phyloP scores from a whole-genome alignment of 2,888 invertebrate species.

The Caradrina kadenii region DNA sequence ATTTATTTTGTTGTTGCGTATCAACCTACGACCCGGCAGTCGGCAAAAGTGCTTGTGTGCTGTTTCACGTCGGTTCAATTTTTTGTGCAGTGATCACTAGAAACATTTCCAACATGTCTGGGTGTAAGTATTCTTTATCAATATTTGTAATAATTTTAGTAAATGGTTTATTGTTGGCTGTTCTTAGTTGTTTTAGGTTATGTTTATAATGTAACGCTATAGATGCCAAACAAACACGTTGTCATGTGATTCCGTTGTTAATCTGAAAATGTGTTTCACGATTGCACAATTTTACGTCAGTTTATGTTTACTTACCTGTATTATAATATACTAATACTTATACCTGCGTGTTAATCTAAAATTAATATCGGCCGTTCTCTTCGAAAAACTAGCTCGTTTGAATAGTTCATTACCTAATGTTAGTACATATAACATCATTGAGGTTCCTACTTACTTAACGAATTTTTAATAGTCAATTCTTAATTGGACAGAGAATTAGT shows the following conservation, averaged over 20 bases:
- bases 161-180: neutral
- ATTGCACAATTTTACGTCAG: constrained; percentile 33
- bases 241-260: constrained; percentile 40
- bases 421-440: neutral
- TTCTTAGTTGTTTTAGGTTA: constrained; percentile 23
- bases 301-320: neutral
- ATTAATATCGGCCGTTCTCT: neutral
- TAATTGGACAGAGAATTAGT: constrained; percentile 5
- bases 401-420: neutral
- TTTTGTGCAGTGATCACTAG: constrained; percentile 37
- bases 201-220: constrained; percentile 38
- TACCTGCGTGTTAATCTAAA: neutral
- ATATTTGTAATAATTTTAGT: neutral
- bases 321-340: too few relatives aligned
- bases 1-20: constrained; percentile 55
- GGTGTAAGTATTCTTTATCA: constrained; percentile 73
- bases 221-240: constrained; percentile 47
- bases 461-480: constrained; percentile 28
- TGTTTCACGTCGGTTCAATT: constrained; percentile 25
- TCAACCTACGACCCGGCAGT: constrained; percentile 36
- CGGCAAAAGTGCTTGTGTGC: constrained; percentile 31
- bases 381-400: neutral
- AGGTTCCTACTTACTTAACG: constrained; percentile 14
- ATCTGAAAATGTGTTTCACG: constrained; percentile 24
- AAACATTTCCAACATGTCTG: constrained; percentile 72